Conservation (phyloP, 2,113 vertebrate species). For the Reinhardtius hippoglossoides region DNA sequence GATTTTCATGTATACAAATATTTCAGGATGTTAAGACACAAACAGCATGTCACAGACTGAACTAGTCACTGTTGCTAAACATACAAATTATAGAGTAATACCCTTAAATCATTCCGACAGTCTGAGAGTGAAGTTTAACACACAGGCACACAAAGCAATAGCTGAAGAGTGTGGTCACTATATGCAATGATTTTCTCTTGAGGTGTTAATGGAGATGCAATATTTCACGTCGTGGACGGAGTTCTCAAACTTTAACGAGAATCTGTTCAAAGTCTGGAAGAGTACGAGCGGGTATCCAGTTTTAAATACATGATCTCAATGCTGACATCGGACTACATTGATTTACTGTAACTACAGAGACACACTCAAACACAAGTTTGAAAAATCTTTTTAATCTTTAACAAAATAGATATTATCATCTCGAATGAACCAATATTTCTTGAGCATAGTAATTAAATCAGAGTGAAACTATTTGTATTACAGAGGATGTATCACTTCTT, state of each 20-base stretch:
- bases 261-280: slow-evolving; percentile 18
- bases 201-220: slow-evolving; percentile 46
- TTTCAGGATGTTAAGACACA: neutral
- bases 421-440: no score
- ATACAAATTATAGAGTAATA: slow-evolving; percentile 12
- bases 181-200: slow-evolving; percentile 44
- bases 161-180: slow-evolving; percentile 18
- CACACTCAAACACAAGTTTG: neutral
- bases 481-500: no score
- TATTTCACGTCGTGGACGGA: slow-evolving; percentile 32
- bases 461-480: no score
- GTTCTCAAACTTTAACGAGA: slow-evolving; percentile 15
- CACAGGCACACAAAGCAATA: slow-evolving; percentile 66
- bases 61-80: neutral
- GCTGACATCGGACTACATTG: neutral
- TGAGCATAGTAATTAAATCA: no score
- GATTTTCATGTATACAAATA: slow-evolving; percentile 7
- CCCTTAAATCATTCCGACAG: slow-evolving; percentile 5
- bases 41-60: neutral
- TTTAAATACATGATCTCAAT: slow-evolving; percentile 12
- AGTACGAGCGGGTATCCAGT: neutral
- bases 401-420: no score
- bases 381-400: no score
- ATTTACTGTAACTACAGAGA: neutral
- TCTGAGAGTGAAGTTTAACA: slow-evolving; percentile 29